Conservation (phyloP, 2,113 vertebrate genomes). For the Bombycilla garrulus region DNA sequence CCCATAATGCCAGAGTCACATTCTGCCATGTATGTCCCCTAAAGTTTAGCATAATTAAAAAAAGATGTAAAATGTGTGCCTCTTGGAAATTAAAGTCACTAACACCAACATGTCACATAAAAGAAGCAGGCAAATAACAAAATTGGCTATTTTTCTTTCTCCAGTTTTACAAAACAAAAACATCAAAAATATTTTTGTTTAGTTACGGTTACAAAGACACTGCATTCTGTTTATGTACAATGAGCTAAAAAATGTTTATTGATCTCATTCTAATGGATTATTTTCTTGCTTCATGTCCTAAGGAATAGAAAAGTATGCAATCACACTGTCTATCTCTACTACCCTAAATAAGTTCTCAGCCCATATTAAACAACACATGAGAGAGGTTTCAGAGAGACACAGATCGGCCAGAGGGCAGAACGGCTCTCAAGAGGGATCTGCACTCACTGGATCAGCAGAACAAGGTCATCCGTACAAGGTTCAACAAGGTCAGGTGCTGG, state of each 20-base stretch:
- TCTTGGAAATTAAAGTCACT: not conserved
- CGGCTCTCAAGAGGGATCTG: not conserved
- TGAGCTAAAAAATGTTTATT: not conserved
- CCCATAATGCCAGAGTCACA: not conserved
- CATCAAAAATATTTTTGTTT: not conserved
- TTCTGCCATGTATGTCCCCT: fast-evolving
- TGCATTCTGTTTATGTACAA: not conserved
- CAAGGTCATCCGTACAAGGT: not conserved
- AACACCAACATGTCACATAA: not conserved
- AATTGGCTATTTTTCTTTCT: not conserved
- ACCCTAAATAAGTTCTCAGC: not conserved
- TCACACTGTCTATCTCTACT: not conserved
- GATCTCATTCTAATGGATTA: not conserved
- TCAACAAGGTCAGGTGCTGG: not conserved
- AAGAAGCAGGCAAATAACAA: not conserved
- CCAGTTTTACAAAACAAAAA: not conserved
- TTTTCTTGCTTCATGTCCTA: not conserved
- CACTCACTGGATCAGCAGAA: not conserved
- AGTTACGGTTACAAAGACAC: fast-evolving
- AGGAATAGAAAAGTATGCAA: not conserved
- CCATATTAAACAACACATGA: not conserved
- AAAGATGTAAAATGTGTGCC: fast-evolving
- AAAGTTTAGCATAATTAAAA: not conserved
- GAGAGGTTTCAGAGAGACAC: not conserved
- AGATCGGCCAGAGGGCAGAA: not conserved